Conservation (phyloP, 2,113 vertebrate genomes). For the Pterocles gutturalis region DNA sequence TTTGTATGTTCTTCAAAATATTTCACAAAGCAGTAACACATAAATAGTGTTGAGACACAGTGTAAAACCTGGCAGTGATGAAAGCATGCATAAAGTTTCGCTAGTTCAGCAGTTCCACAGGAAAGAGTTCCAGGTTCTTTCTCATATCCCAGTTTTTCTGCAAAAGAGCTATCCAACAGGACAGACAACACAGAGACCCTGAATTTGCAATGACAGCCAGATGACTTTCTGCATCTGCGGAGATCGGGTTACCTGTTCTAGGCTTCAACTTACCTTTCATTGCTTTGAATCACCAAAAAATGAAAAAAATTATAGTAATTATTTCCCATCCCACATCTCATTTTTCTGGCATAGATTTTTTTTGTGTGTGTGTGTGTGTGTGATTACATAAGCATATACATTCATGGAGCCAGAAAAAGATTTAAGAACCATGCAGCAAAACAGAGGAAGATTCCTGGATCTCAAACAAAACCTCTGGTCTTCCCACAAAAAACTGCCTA, state of each 20-base stretch:
- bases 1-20: neutral
- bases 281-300: neutral
- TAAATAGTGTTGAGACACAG: neutral
- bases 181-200: neutral
- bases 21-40: neutral
- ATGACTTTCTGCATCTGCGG: neutral
- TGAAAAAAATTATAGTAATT: neutral
- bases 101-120: neutral
- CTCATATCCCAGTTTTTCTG: neutral
- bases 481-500: neutral
- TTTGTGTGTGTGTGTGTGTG: accelerated
- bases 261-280: neutral
- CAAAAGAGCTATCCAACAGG: neutral
- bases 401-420: neutral
- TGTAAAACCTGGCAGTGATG: neutral
- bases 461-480: neutral
- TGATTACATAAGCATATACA: neutral
- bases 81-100: neutral
- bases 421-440: neutral
- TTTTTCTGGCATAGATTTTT: neutral
- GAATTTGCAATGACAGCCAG: neutral
- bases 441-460: neutral
- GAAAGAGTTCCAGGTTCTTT: neutral
- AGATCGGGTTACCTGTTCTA: neutral
- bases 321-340: neutral